Base-by-base conservation (phyloP, 2,888 invertebrate species). In the Sphinx pinastri region DNA sequence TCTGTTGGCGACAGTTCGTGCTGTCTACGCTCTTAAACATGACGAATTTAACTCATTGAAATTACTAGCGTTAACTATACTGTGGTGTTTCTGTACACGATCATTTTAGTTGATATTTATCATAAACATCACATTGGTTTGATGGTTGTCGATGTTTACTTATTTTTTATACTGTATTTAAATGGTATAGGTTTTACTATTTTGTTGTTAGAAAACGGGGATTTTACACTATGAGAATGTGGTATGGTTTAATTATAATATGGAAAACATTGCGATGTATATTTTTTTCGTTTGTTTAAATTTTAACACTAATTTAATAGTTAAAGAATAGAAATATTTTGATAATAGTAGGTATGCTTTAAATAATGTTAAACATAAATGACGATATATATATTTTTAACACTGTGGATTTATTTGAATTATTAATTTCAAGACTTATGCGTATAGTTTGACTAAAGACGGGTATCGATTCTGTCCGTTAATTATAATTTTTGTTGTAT, bases 1-100 rank as follows among this genome's bases (percentile, higher is more conserved):
- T 95, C 96, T 11, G 95, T 96, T 55, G 95, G 95, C 71, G 96
- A 96, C 80, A 94, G 94, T 72, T 95, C 95, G 69, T 96, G 96
- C 84, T 97, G 96, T 78, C 84, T 88, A 38, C 91, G 93, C 69
- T 88, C 82, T 77, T 87, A 87, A 85, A 81, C 73, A 68, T 76
- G 77, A 84, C 81, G 84, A 87, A 86, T 86, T 84, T 84, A 84
- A 81, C 80, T 83, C 81, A 83, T 76, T 84, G 63, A 63, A 49
- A 63, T 52, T 68, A 60, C 49, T 71, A 63, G 63, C 63, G 47
- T 63, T 70, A 71, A 69, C 58, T 57, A 60, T 68, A 68, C 52
- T 75, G 74, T 73, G 73, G 75, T 76, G 76, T 77, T 76, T 72
- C 75, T 71, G 71, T 71, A 59, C 47, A 49, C 63, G 63, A 19